Evolutionary conservation across 2,113 vertebrate genomes (phyloP), one percentile per base, ranked within the genome.

Genomic region (Labrus mixtus): DNA sequence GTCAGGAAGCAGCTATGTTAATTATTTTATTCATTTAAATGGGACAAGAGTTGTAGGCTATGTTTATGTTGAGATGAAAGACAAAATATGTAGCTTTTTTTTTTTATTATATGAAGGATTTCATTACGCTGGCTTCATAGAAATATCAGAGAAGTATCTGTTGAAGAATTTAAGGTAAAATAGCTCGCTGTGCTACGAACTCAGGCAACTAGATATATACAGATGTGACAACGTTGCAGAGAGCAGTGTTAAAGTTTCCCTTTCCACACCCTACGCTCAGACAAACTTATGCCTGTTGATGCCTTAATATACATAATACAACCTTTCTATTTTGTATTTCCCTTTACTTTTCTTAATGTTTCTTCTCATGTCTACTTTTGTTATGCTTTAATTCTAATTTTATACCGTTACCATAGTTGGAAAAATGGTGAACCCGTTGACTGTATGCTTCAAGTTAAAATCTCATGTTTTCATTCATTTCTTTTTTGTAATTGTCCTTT

Each of bases 251-350:
- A 22, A 72, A 33, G 46, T 48, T 19, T 48, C 43, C 3, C 43
- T 60, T n/a, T 73, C 83, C 25, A 25, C 60, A 22, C 51, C 59
- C 25, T 75, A 8, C 16, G 25, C 57, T 76, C n/a, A 57, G 53
- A 39, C 69, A 33, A 86, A 74, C n/a, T 41, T 23, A 33, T 51
- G 22, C 71, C 70, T 73, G 50, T 53, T 70, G 55, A 86, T 88
- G 84, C 90, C 80, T 89, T 91, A 86, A 79, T 54, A 78, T 60
- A 82, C 81, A 13, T 6, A 15, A 33, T 57, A 60, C n/a, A n/a
- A 74, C 48, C 39, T 57, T 65, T 75, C 62, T 64, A 23, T 69
- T 33, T 37, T 57, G 9, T 58, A 53, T 22, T 76, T 50, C 19
- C 53, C 22, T 73, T 3, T 39, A 25, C 19, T 8, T 53, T 17